Evolutionary conservation across 2,797 vertebrate genomes (phyloP).

Genomic region (Diglossa cyanea): DNA sequence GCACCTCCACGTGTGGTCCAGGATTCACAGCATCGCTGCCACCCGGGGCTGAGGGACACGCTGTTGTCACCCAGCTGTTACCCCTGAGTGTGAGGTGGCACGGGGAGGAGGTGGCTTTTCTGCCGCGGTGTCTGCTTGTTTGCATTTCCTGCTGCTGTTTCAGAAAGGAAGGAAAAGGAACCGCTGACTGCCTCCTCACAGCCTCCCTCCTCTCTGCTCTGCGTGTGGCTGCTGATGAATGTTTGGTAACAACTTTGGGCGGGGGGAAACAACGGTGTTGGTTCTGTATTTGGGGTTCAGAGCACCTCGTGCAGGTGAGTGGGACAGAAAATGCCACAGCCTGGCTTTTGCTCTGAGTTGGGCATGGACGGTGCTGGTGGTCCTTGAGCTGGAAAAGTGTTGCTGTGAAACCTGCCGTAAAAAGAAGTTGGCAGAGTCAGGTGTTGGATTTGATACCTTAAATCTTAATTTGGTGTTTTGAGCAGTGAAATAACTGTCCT

Average conservation of each 20-base stretch:
- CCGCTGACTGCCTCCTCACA: accelerated
- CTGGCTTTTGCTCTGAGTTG: not conserved
- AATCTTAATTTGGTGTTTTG: not conserved
- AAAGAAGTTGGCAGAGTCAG: not conserved
- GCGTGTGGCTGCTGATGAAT: not conserved
- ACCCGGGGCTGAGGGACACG: accelerated
- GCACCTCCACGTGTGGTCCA: not conserved
- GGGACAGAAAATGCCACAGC: not conserved
- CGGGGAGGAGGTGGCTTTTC: accelerated
- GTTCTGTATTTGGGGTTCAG: not conserved
- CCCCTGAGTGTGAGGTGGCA: accelerated
- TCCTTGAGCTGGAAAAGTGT: not conserved
- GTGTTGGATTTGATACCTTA: not conserved
- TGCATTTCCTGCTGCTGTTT: not conserved
- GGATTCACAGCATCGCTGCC: not conserved
- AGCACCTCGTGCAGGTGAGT: not conserved
- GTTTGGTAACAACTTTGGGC: not conserved
- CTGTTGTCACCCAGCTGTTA: not conserved
- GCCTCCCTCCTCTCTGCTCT: not conserved
- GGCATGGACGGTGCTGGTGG: accelerated
- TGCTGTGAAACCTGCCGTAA: not conserved
- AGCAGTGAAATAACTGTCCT: not conserved
- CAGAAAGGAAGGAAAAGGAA: not conserved
- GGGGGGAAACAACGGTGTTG: not conserved
- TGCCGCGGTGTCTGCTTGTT: not conserved